A percentile compares a stretch with the other conserved stretches of the same genome.
Evolutionary conservation across 2,797 vertebrate genomes (phyloP).

Genomic region (Clarias pachynema): DNA sequence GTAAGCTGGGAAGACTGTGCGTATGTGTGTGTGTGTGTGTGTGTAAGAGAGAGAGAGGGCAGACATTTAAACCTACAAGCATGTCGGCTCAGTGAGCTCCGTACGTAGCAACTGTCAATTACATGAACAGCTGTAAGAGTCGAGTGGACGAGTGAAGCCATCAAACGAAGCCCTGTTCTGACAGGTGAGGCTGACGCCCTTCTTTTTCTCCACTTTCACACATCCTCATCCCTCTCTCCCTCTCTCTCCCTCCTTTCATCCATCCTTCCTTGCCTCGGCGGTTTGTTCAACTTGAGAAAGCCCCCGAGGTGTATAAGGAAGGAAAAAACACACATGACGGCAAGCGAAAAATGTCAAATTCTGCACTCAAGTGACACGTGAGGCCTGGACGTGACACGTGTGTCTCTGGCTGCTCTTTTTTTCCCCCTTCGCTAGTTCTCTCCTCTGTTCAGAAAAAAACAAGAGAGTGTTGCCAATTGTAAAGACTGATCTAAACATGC

Average conservation of each 20-base stretch:
- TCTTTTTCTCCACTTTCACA: conserved; percentile 38
- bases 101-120: conserved; percentile 49
- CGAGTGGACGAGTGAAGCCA: conserved; percentile 60
- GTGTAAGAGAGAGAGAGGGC: background rate
- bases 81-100: conserved; percentile 37
- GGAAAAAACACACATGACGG: conserved; percentile 18
- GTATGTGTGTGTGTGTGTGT: background rate
- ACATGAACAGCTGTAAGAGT: conserved; percentile 65
- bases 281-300: conserved; percentile 56
- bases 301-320: conserved; percentile 28
- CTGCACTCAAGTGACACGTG: conserved; percentile 29
- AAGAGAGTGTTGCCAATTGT: conserved; percentile 47
- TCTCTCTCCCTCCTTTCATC: background rate
- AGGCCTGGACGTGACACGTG: conserved; percentile 9
- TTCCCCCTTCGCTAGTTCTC: conserved; percentile 19
- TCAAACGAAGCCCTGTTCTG: conserved; percentile 47
- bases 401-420: conserved; percentile 23
- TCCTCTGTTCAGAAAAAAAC: conserved; percentile 46
- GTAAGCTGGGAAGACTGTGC: background rate
- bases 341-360: conserved; percentile 48
- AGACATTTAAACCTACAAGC: conserved; percentile 53
- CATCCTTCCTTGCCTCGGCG: conserved; percentile 24
- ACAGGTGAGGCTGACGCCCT: conserved; percentile 63
- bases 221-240: background rate
- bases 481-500: conserved; percentile 65